Percentiles rank a stretch among this genome's conserved stretches.
phyloP scores from a whole-genome alignment of 1,140 invertebrate species.

The Laupala kohalensis region DNA sequence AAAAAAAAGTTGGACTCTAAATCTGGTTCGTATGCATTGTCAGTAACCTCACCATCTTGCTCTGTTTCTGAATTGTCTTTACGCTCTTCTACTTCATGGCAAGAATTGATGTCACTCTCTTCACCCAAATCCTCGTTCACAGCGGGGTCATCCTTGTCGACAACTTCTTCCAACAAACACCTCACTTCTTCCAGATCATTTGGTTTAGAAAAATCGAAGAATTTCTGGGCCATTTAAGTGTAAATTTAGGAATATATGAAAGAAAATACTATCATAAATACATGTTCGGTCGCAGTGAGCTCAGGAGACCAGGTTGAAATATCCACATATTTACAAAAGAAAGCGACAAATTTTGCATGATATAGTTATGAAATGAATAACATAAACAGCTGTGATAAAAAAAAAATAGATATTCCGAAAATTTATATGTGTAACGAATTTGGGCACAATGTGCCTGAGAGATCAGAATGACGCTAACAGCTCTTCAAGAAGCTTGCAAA shows the following conservation, averaged over 20 bases:
- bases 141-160: background rate
- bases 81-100: conserved; percentile 1
- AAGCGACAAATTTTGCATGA: background rate
- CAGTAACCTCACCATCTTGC: background rate
- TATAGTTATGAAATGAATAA: background rate
- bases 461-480: background rate
- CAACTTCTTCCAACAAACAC: background rate
- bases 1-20: background rate
- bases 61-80: background rate
- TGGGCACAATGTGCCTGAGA: background rate
- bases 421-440: background rate
- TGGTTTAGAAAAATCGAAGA: background rate
- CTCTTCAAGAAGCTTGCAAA: background rate
- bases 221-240: background rate
- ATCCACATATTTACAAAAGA: background rate
- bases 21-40: background rate
- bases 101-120: background rate
- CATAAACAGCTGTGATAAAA: background rate
- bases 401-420: background rate
- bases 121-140: background rate
- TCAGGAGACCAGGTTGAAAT: background rate
- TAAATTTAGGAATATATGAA: background rate
- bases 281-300: background rate
- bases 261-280: background rate
- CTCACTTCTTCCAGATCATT: background rate